phyloP scores from a whole-genome alignment of 2,113 vertebrate genomes.

The Microtus pennsylvanicus region DNA sequence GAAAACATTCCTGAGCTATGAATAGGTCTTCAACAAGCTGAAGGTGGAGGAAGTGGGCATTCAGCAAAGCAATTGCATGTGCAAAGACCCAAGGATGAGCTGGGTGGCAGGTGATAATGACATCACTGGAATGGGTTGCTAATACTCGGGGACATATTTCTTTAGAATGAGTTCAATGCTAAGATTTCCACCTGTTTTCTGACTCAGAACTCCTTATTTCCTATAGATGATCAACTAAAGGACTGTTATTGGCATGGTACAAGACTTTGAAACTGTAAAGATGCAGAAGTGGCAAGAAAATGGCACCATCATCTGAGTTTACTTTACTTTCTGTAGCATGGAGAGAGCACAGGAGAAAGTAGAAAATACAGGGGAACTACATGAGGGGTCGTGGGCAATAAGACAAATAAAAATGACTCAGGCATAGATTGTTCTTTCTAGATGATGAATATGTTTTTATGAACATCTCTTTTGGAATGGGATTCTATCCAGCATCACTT shows the following conservation, averaged over 20 bases:
- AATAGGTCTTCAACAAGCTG: background rate
- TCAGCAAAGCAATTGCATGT: background rate
- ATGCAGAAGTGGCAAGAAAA: background rate
- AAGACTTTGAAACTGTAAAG: conserved; percentile 3
- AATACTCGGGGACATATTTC: background rate
- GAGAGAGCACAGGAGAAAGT: background rate
- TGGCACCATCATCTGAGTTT: background rate
- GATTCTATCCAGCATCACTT: background rate
- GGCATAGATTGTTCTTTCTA: background rate
- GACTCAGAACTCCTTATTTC: background rate
- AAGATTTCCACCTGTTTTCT: background rate
- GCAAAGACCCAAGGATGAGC: background rate
- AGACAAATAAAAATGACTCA: background rate
- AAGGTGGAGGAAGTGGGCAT: background rate
- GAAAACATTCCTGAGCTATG: background rate
- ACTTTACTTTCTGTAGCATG: conserved; percentile 49
- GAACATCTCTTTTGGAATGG: background rate
- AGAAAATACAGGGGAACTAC: background rate
- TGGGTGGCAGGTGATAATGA: background rate
- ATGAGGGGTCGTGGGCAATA: background rate
- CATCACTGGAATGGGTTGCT: background rate
- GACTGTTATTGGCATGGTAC: background rate
- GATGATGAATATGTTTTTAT: background rate
- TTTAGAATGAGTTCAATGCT: background rate
- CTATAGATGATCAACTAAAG: background rate